A percentile compares a stretch with the other conserved stretches of the same genome.
These are phyloP conservation scores for Forbesichthys papilliferus DNA, from an alignment of 2,113 vertebrate genomes.

Conservation along the genomic window DNA sequence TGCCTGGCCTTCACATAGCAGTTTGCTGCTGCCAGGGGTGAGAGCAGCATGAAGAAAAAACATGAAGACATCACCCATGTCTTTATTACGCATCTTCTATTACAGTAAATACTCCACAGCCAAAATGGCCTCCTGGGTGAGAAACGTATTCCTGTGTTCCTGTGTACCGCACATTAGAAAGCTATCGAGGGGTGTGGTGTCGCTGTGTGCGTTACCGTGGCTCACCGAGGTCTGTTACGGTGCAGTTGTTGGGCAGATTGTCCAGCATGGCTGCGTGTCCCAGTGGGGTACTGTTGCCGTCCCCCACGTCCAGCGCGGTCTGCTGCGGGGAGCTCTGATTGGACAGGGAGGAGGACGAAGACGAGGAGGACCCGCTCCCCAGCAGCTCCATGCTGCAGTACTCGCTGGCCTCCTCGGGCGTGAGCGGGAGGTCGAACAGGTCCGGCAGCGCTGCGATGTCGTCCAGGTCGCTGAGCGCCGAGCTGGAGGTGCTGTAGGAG, in stretches of 20 bases:
- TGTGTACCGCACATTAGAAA: too few species aligned
- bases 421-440: constrained; percentile 88
- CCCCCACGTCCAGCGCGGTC: constrained; percentile 76
- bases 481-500: constrained; percentile 84
- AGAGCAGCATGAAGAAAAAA: too few species aligned
- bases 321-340: constrained; percentile 84
- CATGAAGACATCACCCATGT: too few species aligned
- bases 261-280: constrained; percentile 69
- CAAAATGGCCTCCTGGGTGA: too few species aligned
- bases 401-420: constrained; percentile 81
- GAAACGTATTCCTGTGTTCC: too few species aligned
- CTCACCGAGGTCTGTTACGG: constrained; percentile 84
- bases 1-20: too few species aligned
- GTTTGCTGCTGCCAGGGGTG: too few species aligned
- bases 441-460: constrained; percentile 85
- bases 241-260: constrained; percentile 74
- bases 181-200: neutral
- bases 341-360: constrained; percentile 78
- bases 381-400: constrained; percentile 86
- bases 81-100: too few species aligned
- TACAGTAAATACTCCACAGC: too few species aligned
- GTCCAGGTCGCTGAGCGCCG: constrained; percentile 86
- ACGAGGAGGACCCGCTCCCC: constrained; percentile 71
- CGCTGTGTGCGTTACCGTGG: neutral
- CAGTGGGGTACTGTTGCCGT: constrained; percentile 75